These are phyloP conservation scores for Nesogale talazaci DNA, from an alignment of 2,113 vertebrate genomes.

Conservation along the genomic window DNA sequence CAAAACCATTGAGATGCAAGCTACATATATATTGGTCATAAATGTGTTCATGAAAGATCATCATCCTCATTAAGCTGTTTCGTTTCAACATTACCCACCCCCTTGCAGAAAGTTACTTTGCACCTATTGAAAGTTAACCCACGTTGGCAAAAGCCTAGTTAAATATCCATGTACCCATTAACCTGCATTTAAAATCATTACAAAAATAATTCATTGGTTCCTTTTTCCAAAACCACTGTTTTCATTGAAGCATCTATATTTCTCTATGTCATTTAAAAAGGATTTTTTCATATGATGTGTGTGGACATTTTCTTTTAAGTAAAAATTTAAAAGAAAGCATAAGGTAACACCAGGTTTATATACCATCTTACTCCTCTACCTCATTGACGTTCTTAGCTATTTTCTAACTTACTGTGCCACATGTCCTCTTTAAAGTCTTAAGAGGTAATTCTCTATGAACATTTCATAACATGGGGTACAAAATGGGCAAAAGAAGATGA, in stretches of 20 bases:
- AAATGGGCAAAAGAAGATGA: background rate
- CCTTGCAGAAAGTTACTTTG: background rate
- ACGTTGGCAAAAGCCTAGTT: background rate
- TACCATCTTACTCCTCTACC: background rate
- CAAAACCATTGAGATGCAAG: background rate
- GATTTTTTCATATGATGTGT: constrained; percentile 10
- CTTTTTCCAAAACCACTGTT: constrained; percentile 20
- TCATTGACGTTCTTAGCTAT: constrained; percentile 41
- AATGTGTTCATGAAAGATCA: constrained; percentile 50
- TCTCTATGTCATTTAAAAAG: constrained; percentile 35
- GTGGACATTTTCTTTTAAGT: constrained; percentile 44
- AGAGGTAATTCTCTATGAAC: constrained; percentile 12
- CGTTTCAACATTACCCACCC: background rate
- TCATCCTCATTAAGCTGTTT: constrained; percentile 44
- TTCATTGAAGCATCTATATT: background rate
- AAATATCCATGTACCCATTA: background rate
- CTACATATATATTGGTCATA: background rate
- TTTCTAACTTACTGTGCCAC: constrained; percentile 18
- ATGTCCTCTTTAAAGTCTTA: constrained; percentile 34
- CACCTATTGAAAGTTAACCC: background rate
- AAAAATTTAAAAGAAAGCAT: constrained; percentile 39
- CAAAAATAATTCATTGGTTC: constrained; percentile 13
- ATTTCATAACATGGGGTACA: constrained; percentile 1
- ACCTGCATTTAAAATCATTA: background rate
- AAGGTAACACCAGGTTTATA: background rate